phyloP scores from a whole-genome alignment of 2,888 invertebrate genomes.

The Ypsolopha scabrella region DNA sequence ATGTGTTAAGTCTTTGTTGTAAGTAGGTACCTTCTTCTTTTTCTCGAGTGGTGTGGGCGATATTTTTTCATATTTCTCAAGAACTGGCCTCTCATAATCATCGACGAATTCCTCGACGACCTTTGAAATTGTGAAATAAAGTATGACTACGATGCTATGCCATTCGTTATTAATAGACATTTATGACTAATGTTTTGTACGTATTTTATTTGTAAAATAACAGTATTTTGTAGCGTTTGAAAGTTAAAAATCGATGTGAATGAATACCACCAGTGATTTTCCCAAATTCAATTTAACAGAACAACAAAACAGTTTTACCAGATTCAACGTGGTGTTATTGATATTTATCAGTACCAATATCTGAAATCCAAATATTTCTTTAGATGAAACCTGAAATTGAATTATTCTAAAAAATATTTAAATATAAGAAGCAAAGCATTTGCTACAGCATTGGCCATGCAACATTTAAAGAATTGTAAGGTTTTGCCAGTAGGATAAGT shows the following conservation, averaged over 20 bases:
- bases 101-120: constrained; percentile 66
- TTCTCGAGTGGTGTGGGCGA: constrained; percentile 60
- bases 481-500: constrained; percentile 8
- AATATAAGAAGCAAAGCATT: constrained; percentile 31
- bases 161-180: not conserved
- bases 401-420: constrained; percentile 4
- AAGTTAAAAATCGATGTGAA: not conserved
- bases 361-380: too few species aligned
- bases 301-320: too few species aligned
- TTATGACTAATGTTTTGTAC: not conserved
- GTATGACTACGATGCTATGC: not conserved
- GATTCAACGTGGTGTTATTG: too few species aligned
- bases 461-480: constrained; percentile 14
- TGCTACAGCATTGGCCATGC: constrained; percentile 29
- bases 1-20: not conserved
- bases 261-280: not conserved
- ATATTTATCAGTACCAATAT: too few species aligned
- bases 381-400: constrained; percentile 10
- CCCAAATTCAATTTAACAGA: too few species aligned
- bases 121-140: constrained; percentile 28
- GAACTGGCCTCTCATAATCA: constrained; percentile 81
- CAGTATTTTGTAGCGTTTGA: not conserved
- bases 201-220: too few species aligned
- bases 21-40: constrained; percentile 60
- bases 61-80: constrained; percentile 77